Percentiles rank a stretch among this genome's conserved stretches.
Conservation (phyloP, 2,888 invertebrate genomes). For the Hyppa rectilinea region DNA sequence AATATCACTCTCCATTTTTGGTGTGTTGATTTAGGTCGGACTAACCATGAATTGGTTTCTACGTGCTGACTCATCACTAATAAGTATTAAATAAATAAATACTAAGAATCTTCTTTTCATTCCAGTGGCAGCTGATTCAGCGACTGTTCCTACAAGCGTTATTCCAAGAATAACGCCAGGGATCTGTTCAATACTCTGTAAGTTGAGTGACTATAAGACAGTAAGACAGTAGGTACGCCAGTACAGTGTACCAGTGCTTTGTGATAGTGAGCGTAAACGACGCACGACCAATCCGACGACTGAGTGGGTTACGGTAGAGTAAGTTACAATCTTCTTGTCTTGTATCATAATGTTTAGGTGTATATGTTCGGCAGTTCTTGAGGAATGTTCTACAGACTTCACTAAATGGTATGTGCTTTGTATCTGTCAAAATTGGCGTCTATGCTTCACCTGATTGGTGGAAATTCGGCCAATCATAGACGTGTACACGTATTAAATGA, state of each 20-base stretch:
- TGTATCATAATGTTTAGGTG: conserved; percentile 36
- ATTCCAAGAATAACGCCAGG: conserved; percentile 88
- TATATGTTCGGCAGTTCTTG: conserved; percentile 24
- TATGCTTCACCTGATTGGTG: background rate
- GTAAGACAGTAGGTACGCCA: conserved; percentile 57
- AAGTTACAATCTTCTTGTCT: conserved; percentile 42
- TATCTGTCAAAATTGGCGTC: background rate
- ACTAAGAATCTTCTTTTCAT: conserved; percentile 49
- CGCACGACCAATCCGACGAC: conserved; percentile 66
- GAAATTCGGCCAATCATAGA: background rate
- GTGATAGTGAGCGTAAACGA: conserved; percentile 72
- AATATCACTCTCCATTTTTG: background rate
- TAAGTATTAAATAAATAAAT: too few relatives aligned
- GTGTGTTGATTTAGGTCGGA: background rate
- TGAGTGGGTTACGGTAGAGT: conserved; percentile 59
- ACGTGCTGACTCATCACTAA: background rate
- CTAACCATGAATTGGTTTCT: background rate
- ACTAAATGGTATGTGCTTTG: conserved; percentile 6
- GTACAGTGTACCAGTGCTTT: conserved; percentile 69
- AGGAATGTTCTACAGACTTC: conserved; percentile 31
- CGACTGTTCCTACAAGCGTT: conserved; percentile 88
- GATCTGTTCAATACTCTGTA: conserved; percentile 88
- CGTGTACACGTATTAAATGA: background rate
- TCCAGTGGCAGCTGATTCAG: conserved; percentile 90
- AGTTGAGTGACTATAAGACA: conserved; percentile 63